Base-by-base conservation (phyloP, 2,888 invertebrate species). In the Lingula anatina region DNA sequence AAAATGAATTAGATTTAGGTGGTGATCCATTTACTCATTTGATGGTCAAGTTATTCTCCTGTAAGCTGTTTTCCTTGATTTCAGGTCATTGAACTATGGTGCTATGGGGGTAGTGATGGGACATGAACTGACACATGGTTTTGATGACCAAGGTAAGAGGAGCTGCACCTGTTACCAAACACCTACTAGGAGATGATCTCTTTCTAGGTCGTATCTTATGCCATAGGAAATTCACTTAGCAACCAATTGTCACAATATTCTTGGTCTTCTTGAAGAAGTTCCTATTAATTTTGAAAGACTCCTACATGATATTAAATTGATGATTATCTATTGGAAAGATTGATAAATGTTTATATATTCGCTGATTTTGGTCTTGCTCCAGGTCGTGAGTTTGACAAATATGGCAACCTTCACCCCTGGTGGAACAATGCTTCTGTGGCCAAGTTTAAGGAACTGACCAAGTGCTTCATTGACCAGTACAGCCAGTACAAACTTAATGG, bases 401-500 rank as follows among this genome's bases (percentile, higher is more conserved):
- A 59, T 55, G 74, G 74, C 24, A 73, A 73, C 48, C 58, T 74
- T 21, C 62, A 64, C 36, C 67, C 66, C 7, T 74, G 74, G 74
- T 74, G 74, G 74, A 67, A 66, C 25, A 61, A 63, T 39, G 59
- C 53, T 5, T 68, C 70, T 1, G 53, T 68, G 2, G 51, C 54
- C n/a, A 58, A 54, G 26, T 74, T 74, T 50, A 55, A 66, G 38
- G 49, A 66, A 37, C 53, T 63, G 21, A 62, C 70, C 2, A 44
- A 72, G 42, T 73, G 74, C 51, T 62, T 73, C 58, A 54, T 67
- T 5, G 60, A 75, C 40, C 97, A 99, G 76, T 99, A 99, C 75
- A 83, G 86, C 45, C 78, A 82, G 75, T 93, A 90, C 76, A 85
- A 84, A 63, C 83, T 94, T 5, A 57, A 65, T 46, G 65, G 60